Evolutionary conservation across 1,140 invertebrate species (phyloP), one percentile per base, ranked within the genome.

Genomic region (Adelges cooleyi): DNA sequence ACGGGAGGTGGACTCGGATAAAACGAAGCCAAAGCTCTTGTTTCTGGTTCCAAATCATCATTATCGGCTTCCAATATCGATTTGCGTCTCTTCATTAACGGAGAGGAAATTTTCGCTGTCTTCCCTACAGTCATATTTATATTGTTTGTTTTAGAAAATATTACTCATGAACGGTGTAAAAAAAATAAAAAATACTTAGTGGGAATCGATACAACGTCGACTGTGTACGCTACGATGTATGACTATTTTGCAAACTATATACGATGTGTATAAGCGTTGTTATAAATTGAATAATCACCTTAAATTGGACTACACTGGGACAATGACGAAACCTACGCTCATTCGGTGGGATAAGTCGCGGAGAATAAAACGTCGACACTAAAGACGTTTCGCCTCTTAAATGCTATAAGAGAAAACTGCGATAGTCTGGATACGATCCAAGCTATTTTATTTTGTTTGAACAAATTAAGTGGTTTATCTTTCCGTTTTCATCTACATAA

Each of bases 271-370:
- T 15, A 23, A 53, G 36, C 17, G 1, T 40, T 13, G 25, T 33
- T 48, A 48, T 27, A 62, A 62, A 62, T 62, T 62, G 56, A 48
- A 62, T 62, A 62, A 62, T 62, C 27, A 27, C 42, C 56, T 62
- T 62, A 62, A 62, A 62, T 62, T 62, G 56, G 27, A 62, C 56
- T 62, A 62, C 40, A 62, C 42, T 29, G 56, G 44, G 42, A 5
- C 56, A 62, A 62, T 62, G 56, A 46, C 23, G 2, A 29, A 46
- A 62, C 56, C 56, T 62, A 62, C 56, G 56, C 56, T 13, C 11
- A 13, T 18, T 6, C 20, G 42, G 46, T 13, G 44, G 56, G 42
- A 62, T 62, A 62, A 29, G 42, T 25, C 18, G 42, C 27, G 4
- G 38, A 2, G 27, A 48, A 29, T 59, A 62, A n/a, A 59, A 62